Conservation (phyloP, 2,113 vertebrate genomes). For the Chrysemys picta region DNA sequence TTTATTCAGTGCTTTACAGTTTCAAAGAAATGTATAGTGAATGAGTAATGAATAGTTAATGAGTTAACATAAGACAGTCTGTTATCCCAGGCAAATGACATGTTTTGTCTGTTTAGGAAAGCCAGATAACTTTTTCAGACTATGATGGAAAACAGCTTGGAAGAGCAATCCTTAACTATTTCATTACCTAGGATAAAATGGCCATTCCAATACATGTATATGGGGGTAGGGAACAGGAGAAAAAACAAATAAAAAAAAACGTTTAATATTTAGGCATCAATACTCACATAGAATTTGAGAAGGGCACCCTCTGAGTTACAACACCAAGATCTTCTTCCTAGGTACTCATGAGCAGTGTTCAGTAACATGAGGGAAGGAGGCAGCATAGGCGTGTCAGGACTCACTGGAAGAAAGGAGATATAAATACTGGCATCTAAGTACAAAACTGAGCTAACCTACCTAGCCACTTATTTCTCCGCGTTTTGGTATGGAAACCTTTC, state of each 20-base stretch:
- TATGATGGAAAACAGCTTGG: background rate
- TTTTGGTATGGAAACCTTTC: background rate
- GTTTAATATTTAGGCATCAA: background rate
- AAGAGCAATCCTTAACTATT: background rate
- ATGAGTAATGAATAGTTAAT: background rate
- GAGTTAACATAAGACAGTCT: background rate
- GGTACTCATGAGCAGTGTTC: conserved; percentile 95
- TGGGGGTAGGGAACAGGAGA: background rate
- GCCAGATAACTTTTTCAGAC: background rate
- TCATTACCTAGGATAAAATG: background rate
- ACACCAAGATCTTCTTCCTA: conserved; percentile 94
- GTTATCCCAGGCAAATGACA: background rate
- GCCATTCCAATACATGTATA: accelerated
- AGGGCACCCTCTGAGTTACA: conserved; percentile 94
- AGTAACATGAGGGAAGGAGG: conserved; percentile 96
- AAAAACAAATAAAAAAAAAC: background rate
- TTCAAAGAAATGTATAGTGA: background rate
- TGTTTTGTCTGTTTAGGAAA: background rate
- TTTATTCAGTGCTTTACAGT: background rate
- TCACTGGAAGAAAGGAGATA: conserved; percentile 57
- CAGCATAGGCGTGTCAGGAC: conserved; percentile 86
- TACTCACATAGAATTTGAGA: conserved; percentile 94
- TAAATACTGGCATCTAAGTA: background rate
- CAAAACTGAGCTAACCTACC: background rate
- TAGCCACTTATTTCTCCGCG: too few relatives aligned